These are phyloP conservation scores for Folsomia manolachei DNA, from an alignment of 2,888 invertebrate species.

Conservation along the genomic window DNA sequence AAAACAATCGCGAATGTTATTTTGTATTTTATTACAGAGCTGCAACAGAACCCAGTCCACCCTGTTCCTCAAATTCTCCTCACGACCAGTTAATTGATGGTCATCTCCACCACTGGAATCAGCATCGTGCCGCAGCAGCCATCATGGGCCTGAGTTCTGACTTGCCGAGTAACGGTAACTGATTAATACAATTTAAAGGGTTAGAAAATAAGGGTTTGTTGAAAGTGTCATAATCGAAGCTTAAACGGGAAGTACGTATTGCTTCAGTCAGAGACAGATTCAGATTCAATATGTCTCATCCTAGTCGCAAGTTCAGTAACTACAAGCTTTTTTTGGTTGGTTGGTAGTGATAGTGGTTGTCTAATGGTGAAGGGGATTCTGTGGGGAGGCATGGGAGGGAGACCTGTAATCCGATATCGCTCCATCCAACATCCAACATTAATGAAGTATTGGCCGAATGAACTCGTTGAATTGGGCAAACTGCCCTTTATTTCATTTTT, in stretches of 20 bases:
- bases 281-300: background rate
- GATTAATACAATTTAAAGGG: background rate
- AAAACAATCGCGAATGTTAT: too few relatives aligned
- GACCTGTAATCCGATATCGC: conserved; percentile 47
- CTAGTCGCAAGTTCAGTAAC: background rate
- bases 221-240: background rate
- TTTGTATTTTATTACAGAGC: too few relatives aligned
- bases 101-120: conserved; percentile 36
- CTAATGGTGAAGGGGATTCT: too few relatives aligned
- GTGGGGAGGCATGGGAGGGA: background rate
- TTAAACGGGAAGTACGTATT: background rate
- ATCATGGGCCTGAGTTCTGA: conserved; percentile 49
- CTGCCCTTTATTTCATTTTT: conserved; percentile 8
- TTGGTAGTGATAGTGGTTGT: too few relatives aligned
- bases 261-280: background rate
- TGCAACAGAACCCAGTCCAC: conserved; percentile 42
- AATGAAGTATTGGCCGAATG: conserved; percentile 37
- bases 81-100: conserved; percentile 29
- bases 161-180: conserved; percentile 44
- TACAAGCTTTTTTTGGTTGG: too few relatives aligned
- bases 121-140: conserved; percentile 11
- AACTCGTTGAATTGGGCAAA: conserved; percentile 7
- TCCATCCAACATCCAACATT: conserved; percentile 47
- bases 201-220: too few relatives aligned
- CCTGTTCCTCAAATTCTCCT: conserved; percentile 42